Base-by-base conservation (phyloP, 1,140 invertebrate genomes). In the Saccostrea glomerata region DNA sequence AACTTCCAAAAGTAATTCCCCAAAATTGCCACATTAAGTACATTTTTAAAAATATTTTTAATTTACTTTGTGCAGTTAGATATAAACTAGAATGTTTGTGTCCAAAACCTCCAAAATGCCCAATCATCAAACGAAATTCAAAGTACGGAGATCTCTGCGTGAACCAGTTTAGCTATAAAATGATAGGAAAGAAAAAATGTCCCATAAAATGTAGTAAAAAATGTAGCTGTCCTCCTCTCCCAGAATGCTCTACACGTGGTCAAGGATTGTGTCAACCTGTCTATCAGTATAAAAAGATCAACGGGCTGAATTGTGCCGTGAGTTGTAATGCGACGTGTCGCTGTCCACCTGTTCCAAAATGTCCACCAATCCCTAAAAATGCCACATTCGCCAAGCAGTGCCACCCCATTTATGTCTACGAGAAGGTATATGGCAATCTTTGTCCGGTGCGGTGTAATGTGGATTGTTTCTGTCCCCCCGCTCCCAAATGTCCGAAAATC, bases 341-440 rank as follows among this genome's bases (percentile, higher is more conserved):
- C 40, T 84, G 82, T 84, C 82, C 82, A 84, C 82, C 82, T n/a
- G 40, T 84, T 55, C 82, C 82, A 84, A 84, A 84, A 56, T 84
- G 82, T 84, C 82, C 82, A 23, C 40, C 47, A 23, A 23, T 84
- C n/a, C 40, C 82, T 56, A 84, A 20, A n/a, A 55, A 55, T 54
- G 17, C n/a, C 55, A 56, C 20, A 54, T 13, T 23, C 23, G 40
- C 40, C 17, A 84, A 84, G 40, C 82, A 55, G 13, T 84, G 82
- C 47, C 20, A 23, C n/a, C 82, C 82, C n/a, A 84, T 20, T 6
- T 84, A 55, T 54, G 55, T 54, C 20, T 84, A 54, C 4, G 55
- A 23, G 23, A 84, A 84, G n/a, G 55, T 84, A n/a, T 56, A 55
- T 20, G 82, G 82, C 54, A 23, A 55, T 12, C 40, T 13, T n/a